Evolutionary conservation across 2,113 vertebrate species (phyloP), one percentile per base, ranked within the genome.

Genomic region (Oncorhynchus gorbuscha): DNA sequence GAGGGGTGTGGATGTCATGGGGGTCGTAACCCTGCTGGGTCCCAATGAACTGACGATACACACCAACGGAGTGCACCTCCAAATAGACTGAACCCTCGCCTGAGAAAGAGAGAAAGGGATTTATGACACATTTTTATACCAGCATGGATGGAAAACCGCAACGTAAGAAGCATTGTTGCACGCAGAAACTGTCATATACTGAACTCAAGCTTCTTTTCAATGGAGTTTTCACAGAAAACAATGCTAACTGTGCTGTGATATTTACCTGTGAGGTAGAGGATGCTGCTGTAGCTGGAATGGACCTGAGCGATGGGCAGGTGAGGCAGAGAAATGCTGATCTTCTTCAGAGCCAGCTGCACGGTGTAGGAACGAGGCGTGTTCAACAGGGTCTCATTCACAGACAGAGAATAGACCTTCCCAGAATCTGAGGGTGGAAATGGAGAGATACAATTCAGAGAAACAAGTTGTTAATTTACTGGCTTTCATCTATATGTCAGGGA

Each of bases 11-110:
- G 48, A 83, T 83, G 30, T 90, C 87, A 76, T 85, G 69, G 4
- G 88, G 84, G 72, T 92, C 85, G 69, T 90, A 92, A 59, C 90
- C 91, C 66, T 89, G 85, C 12, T 91, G 85, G 66, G 91, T 90
- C 30, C 93, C 93, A 74, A 93, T 93, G 78, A 93, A 88, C 62
- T 93, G 87, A 7, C 86, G 88, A 85, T 92, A 91, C 24, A 93
- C 87, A 13, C 90, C 89, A 3, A 88, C 83, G 0, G 90, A 83
- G 13, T 92, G 91, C 45, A 92, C 90, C 78, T 94, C 91, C 69
- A 91, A 83, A 84, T 91, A 93, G 6, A 91, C 89, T 24, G 81
- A 84, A 24, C 92, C 90, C 49, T 91, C 83, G 59, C 85, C 92
- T 93, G 89, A 59, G 61, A 76, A 26, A 13, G 58, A 20, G 24